A percentile compares a stretch with the other conserved stretches of the same genome.
Evolutionary conservation across 2,888 invertebrate genomes (phyloP).

Genomic region (Biston stratarius): DNA sequence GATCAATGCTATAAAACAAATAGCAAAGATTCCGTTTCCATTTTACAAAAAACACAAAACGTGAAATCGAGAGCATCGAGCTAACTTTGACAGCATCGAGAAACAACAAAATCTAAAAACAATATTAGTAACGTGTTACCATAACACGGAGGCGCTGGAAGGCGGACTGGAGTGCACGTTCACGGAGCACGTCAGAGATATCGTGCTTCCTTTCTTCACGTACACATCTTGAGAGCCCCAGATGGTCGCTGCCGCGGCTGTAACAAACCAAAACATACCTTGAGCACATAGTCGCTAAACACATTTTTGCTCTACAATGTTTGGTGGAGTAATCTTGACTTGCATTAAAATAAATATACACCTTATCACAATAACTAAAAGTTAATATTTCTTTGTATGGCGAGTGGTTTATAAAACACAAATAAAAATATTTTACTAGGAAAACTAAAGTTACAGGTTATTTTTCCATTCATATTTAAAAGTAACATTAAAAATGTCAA

Average conservation of each 20-base stretch:
- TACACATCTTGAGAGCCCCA: conserved; percentile 94
- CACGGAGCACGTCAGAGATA: conserved; percentile 95
- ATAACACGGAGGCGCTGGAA: conserved; percentile 88
- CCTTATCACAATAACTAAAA: background rate
- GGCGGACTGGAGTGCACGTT: conserved; percentile 94
- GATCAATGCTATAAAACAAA: too few species aligned
- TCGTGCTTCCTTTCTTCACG: conserved; percentile 96
- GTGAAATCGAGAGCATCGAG: background rate
- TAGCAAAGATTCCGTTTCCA: too few species aligned
- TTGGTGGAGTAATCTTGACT: too few species aligned
- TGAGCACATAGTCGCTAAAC: background rate
- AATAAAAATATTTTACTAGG: too few species aligned
- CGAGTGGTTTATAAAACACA: too few species aligned
- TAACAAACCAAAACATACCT: conserved; percentile 47
- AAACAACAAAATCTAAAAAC: conserved; percentile 37
- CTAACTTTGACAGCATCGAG: conserved; percentile 11
- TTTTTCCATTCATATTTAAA: too few species aligned
- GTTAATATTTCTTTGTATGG: background rate
- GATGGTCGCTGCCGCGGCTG: conserved; percentile 95
- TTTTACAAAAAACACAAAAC: background rate
- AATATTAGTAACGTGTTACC: conserved; percentile 38
- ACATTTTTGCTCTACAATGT: background rate
- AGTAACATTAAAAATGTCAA: too few species aligned
- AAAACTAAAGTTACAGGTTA: too few species aligned
- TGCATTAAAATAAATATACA: background rate